Base-by-base conservation (phyloP, 2,888 invertebrate genomes). In the Nymphalis polychloros region DNA sequence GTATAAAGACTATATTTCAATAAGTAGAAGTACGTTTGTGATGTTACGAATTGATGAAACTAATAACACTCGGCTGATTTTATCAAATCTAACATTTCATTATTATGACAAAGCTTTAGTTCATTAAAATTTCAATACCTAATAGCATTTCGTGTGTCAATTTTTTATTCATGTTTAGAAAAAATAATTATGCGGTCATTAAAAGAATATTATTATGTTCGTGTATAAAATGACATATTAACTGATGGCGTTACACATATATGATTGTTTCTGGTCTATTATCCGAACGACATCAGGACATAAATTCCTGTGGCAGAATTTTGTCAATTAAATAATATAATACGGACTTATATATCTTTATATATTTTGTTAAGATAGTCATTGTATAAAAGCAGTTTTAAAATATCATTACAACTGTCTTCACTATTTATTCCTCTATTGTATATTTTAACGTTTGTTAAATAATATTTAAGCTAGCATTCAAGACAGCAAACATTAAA, bases 401-500 rank as follows among this genome's bases (percentile, higher is more conserved):
- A 41, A 41, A 41, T 13, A 41, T 41, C 10, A 41, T 41, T 13
- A 41, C 41, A 41, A 13, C 41, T 41, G 0, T 41, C 41, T 10
- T 2, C 10, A 3, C 41, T 13, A 41, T 13, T 13, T 41, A 13
- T 13, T 13, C 41, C 13, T 41, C 10, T 10, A 41, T 41, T 10
- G 35, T 10, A 41, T 13, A 41, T 13, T 13, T 13, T 3, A 41
- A 41, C 13, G 10, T 41, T 8, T 35, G 8, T 35, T 2, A 41
- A 41, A 41, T 41, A 41, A 57, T 35, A 53, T 66, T 48, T 27
- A n/a, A 31, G n/a, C 19, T 55, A 49, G 8, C 27, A 48, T 48
- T 35, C 23, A 73, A 73, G 78, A 79, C 79, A 78, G 70, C 49
- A 67, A 59, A 77, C 75, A 78, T 78, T 76, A 78, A 78, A 77